These are phyloP conservation scores for Ciconia nigra DNA, from an alignment of 2,797 vertebrate genomes.

Conservation along the genomic window DNA sequence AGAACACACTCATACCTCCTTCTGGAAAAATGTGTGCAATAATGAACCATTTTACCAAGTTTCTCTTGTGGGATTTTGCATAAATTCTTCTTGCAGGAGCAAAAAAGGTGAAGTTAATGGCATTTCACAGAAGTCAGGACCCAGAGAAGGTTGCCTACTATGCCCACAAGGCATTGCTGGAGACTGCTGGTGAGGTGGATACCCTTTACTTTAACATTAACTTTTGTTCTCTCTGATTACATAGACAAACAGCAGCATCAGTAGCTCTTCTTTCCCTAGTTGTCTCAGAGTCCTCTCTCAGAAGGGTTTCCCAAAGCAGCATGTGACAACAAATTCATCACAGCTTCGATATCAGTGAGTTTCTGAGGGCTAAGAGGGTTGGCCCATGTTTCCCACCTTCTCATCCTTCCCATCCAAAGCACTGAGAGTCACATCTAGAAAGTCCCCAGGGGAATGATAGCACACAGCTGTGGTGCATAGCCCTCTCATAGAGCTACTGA, in stretches of 20 bases:
- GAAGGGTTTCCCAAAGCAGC: neutral
- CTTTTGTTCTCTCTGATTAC: neutral
- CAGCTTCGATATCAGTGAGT: neutral
- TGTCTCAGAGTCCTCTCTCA: neutral
- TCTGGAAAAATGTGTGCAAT: neutral
- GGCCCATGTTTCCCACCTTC: neutral
- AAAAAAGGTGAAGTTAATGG: neutral
- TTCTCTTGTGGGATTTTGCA: neutral
- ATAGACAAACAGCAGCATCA: neutral
- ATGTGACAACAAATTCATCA: neutral
- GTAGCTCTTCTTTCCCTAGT: neutral
- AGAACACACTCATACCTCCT: neutral
- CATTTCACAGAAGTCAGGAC: neutral
- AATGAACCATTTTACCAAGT: neutral
- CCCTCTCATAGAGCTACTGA: neutral
- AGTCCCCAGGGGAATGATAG: neutral
- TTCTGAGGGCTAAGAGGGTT: neutral
- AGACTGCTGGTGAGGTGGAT: neutral
- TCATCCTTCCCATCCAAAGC: neutral
- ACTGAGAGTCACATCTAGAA: neutral
- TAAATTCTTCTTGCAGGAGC: neutral
- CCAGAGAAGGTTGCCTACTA: neutral
- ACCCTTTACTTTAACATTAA: neutral
- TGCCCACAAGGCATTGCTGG: neutral
- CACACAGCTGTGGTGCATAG: neutral